A percentile compares a stretch with the other conserved stretches of the same genome.
Evolutionary conservation across 2,888 invertebrate genomes (phyloP).

Genomic region (Trissoscelio sp.): DNA sequence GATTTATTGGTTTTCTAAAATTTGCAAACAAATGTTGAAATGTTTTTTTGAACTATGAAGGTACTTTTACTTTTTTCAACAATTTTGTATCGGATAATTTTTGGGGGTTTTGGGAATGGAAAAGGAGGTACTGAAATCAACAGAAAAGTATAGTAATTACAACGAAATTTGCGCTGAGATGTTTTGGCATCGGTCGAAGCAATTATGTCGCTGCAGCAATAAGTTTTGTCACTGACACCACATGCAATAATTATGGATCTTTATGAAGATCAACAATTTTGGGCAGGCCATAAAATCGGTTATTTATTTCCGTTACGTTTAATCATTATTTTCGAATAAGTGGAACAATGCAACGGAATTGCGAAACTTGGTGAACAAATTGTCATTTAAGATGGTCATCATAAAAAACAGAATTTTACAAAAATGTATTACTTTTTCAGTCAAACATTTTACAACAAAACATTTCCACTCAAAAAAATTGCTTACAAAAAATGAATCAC

Average conservation of each 20-base stretch:
- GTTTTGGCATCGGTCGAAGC: conserved; percentile 21
- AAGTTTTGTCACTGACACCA: conserved; percentile 33
- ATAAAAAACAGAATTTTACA: too few relatives aligned
- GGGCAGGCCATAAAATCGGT: neutral
- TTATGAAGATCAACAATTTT: conserved; percentile 21
- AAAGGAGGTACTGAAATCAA: neutral
- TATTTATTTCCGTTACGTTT: neutral
- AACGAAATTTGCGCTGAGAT: neutral
- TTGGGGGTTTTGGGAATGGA: neutral
- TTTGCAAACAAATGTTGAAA: too few relatives aligned
- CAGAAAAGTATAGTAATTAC: conserved; percentile 23
- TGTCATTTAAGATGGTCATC: too few relatives aligned
- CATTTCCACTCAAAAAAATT: too few relatives aligned
- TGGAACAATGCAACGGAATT: neutral
- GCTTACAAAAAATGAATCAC: too few relatives aligned
- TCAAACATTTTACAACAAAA: too few relatives aligned
- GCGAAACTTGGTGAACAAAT: neutral
- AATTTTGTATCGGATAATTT: too few relatives aligned
- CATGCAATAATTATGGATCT: conserved; percentile 30
- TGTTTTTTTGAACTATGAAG: too few relatives aligned
- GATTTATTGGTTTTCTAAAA: too few relatives aligned
- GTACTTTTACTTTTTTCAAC: too few relatives aligned
- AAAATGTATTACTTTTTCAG: too few relatives aligned
- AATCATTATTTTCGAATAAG: conserved; percentile 1
- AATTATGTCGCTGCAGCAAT: conserved; percentile 15